Evolutionary conservation across 2,888 invertebrate genomes (phyloP), one percentile per base, ranked within the genome.

Genomic region (Nycteola revayana): DNA sequence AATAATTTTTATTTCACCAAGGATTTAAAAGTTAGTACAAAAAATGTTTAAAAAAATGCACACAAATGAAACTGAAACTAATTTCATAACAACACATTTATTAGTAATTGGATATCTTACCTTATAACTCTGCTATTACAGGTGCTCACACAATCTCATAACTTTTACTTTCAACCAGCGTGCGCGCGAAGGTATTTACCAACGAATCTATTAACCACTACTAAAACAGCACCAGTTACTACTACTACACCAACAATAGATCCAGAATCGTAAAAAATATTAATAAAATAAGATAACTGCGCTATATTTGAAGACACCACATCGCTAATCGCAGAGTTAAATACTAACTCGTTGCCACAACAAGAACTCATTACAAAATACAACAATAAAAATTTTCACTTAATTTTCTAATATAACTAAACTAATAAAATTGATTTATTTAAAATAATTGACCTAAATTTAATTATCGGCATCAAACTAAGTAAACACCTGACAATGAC

Each of bases 351-450:
- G 62, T 84, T 81, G 44, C 86, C 81, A 49, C 87, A 88, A 75
- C 87, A 88, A 72, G 80, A 79, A 83, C 70, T 84, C 87, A 88
- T 88, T 62, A 85, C 87, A 78, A 69, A 58, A 53, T 48, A 49
- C 39, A 23, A 44, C 36, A 43, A 50, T 43, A 49, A 60, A 38
- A 54, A 38, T 47, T 46, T 48, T 39, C 29, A 49, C 45, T 51
- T 55, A 57, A 32, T 46, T 45, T 38, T 49, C 51, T 55, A 46
- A 50, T 42, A 36, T 58, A 52, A 47, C 8, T 32, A 45, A 17
- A 28, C 11, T 3, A 35, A 36, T 17, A 22, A 11, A 46, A 40
- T 36, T 51, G 28, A 38, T 42, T 42, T 42, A 31, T 35, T 56
- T 54, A 61, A 66, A 75, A 32, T 70, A 76, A 67, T 74, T 80